These are phyloP conservation scores for Sylvilagus bachmani DNA, from an alignment of 2,113 vertebrate genomes.

Conservation along the genomic window DNA sequence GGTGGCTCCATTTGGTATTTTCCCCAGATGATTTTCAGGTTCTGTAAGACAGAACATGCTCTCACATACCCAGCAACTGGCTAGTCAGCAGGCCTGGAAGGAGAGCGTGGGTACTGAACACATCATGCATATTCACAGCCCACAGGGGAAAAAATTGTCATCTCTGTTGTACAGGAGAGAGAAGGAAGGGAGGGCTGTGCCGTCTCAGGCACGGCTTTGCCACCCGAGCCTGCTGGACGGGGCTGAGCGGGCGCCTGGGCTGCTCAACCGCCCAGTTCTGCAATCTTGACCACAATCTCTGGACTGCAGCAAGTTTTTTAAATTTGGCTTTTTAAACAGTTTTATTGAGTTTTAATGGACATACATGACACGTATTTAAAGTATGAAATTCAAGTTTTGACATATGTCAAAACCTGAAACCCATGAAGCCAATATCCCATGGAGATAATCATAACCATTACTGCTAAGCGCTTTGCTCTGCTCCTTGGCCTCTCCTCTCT, in stretches of 20 bases:
- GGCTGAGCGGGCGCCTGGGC: neutral
- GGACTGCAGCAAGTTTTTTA: neutral
- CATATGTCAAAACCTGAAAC: neutral
- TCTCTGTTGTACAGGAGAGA: neutral
- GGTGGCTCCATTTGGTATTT: neutral
- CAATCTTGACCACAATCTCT: neutral
- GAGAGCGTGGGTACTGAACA: neutral
- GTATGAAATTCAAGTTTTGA: neutral
- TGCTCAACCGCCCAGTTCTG: neutral
- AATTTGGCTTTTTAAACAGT: neutral
- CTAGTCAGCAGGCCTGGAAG: neutral
- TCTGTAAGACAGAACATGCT: neutral
- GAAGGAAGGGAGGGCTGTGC: neutral
- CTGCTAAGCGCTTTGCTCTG: neutral
- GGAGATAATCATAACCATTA: neutral
- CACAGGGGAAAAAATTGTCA: neutral
- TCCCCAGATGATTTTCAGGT: neutral
- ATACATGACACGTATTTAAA: neutral
- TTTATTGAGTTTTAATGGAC: neutral
- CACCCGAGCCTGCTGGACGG: neutral
- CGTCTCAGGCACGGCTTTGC: neutral
- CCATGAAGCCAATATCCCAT: neutral
- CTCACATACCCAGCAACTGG: conserved; percentile 15
- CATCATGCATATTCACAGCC: neutral
- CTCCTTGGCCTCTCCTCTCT: neutral